Evolutionary conservation across 2,797 vertebrate species (phyloP), one percentile per base, ranked within the genome.

Genomic region (Macrochelys suwanniensis): DNA sequence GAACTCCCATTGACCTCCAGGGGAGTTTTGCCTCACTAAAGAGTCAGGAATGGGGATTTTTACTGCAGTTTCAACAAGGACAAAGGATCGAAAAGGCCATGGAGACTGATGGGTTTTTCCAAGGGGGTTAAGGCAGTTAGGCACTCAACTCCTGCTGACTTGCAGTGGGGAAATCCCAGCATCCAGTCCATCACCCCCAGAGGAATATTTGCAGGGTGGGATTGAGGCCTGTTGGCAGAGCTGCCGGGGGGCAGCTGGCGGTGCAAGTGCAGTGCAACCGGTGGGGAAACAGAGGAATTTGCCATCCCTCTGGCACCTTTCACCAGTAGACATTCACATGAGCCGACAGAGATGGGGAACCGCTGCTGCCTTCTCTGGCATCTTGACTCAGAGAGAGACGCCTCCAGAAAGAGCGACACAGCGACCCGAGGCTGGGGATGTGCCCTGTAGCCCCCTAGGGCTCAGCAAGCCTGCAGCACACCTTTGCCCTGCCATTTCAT

Each of bases 341-440:
- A 42, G 49, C 65, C 74, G 17, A 28, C 23, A 83, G 59, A 87
- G 13, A 79, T 91, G 56, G 59, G 9, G 45, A 68, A 87, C 42
- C 17, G 28, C 13, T 0, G 0, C 28, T 50, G 33, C 11, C 71
- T 79, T 82, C 77, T 0, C 0, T 65, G 80, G 21, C 7, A 15
- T 85, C 82, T n/a, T 1, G 59, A 7, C 5, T 37, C 86, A 57
- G 54, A 80, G 84, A 81, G 49, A 45, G 25, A 89, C 81, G 37
- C 88, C 61, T 80, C n/a, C 19, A 42, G 68, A 42, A 74, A 74
- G 68, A 7, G 19, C 37, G 25, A 74, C 37, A 23, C 19, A 45
- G 11, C n/a, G 25, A 74, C 19, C 11, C 21, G 37, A 23, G 37
- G 11, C n/a, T 42, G n/a, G 68, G 12, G 23, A 23, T 23, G 68